Conservation (phyloP, 2,113 vertebrate species). For the Eretmochelys imbricata region DNA sequence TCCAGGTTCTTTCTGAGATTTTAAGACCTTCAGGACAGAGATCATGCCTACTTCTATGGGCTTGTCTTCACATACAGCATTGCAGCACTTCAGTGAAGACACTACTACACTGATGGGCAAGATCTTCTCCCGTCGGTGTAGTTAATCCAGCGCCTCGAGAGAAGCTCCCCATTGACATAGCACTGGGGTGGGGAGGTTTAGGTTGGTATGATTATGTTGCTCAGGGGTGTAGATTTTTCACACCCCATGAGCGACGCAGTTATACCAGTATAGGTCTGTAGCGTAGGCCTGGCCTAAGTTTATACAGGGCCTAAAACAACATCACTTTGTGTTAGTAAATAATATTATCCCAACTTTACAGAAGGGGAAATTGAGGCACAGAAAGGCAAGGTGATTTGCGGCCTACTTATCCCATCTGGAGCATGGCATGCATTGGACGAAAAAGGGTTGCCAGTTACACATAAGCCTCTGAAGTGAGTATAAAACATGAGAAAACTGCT, state of each 20-base stretch:
- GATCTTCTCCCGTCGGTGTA: background rate
- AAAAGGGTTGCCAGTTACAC: accelerated
- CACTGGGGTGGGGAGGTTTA: background rate
- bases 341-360: background rate
- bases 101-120: background rate
- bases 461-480: background rate
- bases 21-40: background rate
- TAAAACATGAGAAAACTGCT: background rate
- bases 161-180: background rate
- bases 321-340: background rate
- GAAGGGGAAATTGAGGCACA: background rate
- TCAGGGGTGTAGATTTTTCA: background rate
- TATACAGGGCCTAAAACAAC: background rate
- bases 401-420: background rate
- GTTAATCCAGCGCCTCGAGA: background rate
- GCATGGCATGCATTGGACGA: background rate
- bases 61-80: background rate
- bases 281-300: background rate
- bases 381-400: background rate
- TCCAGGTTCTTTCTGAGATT: background rate
- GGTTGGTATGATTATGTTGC: background rate
- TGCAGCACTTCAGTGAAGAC: background rate
- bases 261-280: background rate
- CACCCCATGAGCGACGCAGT: background rate
- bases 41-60: background rate